Evolutionary conservation across 2,888 invertebrate species (phyloP).

Genomic region (Lordiphosa fenestrarum): DNA sequence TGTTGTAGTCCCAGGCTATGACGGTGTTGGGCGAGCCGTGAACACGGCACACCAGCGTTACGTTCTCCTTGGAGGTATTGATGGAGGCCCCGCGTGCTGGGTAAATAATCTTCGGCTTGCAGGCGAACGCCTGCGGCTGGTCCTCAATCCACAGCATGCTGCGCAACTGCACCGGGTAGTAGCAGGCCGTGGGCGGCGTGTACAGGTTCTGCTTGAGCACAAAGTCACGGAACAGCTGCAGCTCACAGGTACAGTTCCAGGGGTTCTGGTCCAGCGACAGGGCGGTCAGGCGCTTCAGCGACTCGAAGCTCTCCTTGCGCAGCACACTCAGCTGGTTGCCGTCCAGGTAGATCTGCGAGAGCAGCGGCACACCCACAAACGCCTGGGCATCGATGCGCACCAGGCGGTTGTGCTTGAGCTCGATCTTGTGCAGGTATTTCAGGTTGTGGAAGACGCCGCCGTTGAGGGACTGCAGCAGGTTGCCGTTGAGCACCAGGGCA

Average conservation of each 20-base stretch:
- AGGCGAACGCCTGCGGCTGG: constrained; percentile 88
- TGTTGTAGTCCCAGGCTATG: constrained; percentile 86
- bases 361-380: constrained; percentile 85
- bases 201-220: constrained; percentile 87
- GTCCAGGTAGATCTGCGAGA: constrained; percentile 86
- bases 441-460: constrained; percentile 88
- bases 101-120: constrained; percentile 87
- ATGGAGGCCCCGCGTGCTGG: constrained; percentile 83
- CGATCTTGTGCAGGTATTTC: constrained; percentile 87
- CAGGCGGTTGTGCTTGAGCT: constrained; percentile 88
- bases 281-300: constrained; percentile 85
- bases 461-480: constrained; percentile 86
- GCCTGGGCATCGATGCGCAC: constrained; percentile 85
- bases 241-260: constrained; percentile 93
- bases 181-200: constrained; percentile 87
- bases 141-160: constrained; percentile 87
- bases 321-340: constrained; percentile 87
- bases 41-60: constrained; percentile 88
- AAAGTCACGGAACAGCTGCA: constrained; percentile 89
- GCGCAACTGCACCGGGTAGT: constrained; percentile 85
- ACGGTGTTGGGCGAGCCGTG: constrained; percentile 88
- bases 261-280: constrained; percentile 90
- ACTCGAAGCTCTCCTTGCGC: constrained; percentile 84
- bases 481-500: constrained; percentile 87
- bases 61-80: constrained; percentile 84